These are phyloP conservation scores for Oreortyx pictus DNA, from an alignment of 2,797 vertebrate genomes.

Conservation along the genomic window DNA sequence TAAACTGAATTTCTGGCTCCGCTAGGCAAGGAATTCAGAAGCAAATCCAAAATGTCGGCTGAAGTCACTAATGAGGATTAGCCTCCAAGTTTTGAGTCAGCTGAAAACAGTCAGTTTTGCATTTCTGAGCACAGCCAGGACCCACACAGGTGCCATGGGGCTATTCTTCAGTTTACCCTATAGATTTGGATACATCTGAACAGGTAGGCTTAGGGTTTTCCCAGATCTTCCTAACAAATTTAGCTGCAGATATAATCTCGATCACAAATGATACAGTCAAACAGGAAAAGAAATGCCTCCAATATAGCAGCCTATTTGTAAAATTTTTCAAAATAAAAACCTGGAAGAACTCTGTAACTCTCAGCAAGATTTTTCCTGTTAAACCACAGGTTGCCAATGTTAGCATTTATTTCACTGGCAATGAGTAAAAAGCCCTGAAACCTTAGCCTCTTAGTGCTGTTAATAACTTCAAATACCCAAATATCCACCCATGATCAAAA, in stretches of 20 bases:
- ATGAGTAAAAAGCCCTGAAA: slow-evolving; percentile 49
- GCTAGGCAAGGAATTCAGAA: neutral
- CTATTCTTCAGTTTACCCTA: neutral
- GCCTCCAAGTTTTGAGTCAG: neutral
- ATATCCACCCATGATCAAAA: slow-evolving; percentile 12
- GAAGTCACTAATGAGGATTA: slow-evolving; percentile 11
- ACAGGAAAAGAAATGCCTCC: neutral
- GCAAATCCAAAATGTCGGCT: neutral
- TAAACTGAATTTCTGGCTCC: slow-evolving; percentile 16
- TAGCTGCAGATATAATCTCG: neutral
- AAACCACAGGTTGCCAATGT: neutral
- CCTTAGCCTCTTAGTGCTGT: neutral
- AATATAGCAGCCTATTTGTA: neutral
- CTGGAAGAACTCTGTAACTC: slow-evolving; percentile 25
- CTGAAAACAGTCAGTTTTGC: neutral
- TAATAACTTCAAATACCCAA: slow-evolving; percentile 28
- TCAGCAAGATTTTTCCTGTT: slow-evolving; percentile 34
- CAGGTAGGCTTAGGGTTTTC: neutral
- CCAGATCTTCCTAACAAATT: neutral
- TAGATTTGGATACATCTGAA: neutral
- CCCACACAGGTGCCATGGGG: neutral
- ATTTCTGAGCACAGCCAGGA: neutral
- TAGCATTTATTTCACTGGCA: slow-evolving; percentile 42
- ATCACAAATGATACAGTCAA: neutral
- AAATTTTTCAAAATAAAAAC: slow-evolving; percentile 24